Percentiles rank a stretch among this genome's conserved stretches.
Conservation (phyloP, 2,888 invertebrate species). For the Archaeoteleia sp. region DNA sequence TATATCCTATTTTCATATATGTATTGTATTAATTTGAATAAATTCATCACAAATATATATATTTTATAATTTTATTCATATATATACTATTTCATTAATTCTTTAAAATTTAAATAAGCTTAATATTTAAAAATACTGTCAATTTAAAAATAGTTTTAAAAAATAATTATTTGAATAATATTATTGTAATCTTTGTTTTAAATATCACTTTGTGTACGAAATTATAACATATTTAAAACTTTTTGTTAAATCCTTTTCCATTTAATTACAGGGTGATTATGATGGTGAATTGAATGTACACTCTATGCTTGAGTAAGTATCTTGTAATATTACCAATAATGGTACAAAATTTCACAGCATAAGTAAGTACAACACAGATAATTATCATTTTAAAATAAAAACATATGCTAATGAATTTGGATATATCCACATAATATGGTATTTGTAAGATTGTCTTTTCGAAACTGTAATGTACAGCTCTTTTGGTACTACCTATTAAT, state of each 20-base stretch:
- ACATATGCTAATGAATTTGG: conserved; percentile 21
- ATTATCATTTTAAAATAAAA: conserved; percentile 29
- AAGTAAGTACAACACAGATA: conserved; percentile 36
- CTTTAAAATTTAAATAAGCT: too few species aligned
- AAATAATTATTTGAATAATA: too few species aligned
- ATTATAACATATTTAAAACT: neutral
- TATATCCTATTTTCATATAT: too few species aligned
- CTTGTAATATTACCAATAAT: conserved; percentile 17
- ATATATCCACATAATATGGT: conserved; percentile 5
- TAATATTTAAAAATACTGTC: too few species aligned
- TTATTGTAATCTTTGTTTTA: too few species aligned
- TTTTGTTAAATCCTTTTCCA: conserved; percentile 65
- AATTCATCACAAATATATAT: too few species aligned
- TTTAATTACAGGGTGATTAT: conserved; percentile 83
- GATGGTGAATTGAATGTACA: conserved; percentile 87
- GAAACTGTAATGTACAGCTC: conserved; percentile 39
- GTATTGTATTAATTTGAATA: too few species aligned
- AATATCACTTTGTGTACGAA: too few species aligned
- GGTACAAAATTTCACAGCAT: conserved; percentile 36
- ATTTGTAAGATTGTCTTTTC: conserved; percentile 36
- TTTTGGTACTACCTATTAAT: conserved; percentile 50
- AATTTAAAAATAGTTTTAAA: too few species aligned
- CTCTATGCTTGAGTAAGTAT: conserved; percentile 86
- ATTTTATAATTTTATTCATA: too few species aligned
- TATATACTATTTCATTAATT: too few species aligned